phyloP scores from a whole-genome alignment of 2,888 invertebrate genomes.

The Drosophila antonietae region DNA sequence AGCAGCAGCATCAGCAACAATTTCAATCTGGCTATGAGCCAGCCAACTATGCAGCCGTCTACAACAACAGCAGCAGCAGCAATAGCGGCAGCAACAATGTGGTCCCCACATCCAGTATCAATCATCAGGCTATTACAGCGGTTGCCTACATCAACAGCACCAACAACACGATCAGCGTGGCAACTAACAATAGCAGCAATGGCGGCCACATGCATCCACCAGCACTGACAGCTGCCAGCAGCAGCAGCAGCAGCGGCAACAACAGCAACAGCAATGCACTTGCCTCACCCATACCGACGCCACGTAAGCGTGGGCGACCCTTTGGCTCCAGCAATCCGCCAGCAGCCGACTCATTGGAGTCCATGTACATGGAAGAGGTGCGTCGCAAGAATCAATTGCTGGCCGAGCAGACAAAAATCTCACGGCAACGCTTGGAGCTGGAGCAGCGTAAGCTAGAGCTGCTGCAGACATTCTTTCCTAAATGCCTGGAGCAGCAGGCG shows the following conservation, averaged over 20 bases:
- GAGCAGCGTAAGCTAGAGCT: constrained; percentile 78
- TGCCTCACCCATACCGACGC: constrained; percentile 44
- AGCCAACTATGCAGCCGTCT: constrained; percentile 28
- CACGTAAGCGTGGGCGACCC: constrained; percentile 71
- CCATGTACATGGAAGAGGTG: constrained; percentile 73
- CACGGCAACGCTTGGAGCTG: constrained; percentile 72
- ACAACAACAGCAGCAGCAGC: constrained; percentile 25
- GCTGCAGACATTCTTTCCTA: constrained; percentile 79
- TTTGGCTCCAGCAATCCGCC: constrained; percentile 60
- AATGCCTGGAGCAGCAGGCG: constrained; percentile 77
- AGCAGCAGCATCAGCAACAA: constrained; percentile 62
- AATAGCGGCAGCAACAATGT: constrained; percentile 26
- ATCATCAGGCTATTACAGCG: constrained; percentile 71
- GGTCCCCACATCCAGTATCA: constrained; percentile 47
- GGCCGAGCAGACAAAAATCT: constrained; percentile 77
- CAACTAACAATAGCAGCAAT: constrained; percentile 64
- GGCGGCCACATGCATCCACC: constrained; percentile 58
- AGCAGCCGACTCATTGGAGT: constrained; percentile 67
- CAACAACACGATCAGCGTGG: constrained; percentile 69
- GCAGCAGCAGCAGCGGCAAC: constrained; percentile 9
- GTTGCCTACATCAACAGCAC: constrained; percentile 73
- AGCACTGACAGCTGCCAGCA: constrained; percentile 7
- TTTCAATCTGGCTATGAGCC: constrained; percentile 44
- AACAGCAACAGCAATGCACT: constrained; percentile 13
- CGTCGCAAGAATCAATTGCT: constrained; percentile 75